Conservation (phyloP, 2,797 vertebrate species). For the Argentina silus region DNA sequence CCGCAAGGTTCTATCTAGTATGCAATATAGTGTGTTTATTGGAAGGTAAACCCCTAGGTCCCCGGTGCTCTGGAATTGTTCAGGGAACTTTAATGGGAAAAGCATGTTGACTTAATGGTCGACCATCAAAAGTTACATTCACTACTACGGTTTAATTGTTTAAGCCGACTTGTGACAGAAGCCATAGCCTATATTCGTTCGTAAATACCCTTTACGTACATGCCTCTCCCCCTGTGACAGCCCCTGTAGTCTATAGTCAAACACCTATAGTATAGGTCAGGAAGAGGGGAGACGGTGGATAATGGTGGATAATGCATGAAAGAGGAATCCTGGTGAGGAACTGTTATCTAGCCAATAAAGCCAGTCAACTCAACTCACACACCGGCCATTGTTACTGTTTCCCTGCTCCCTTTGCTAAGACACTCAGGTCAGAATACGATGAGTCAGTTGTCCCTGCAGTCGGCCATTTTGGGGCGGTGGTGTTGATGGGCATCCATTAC, state of each 20-base stretch:
- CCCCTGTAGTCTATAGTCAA: neutral
- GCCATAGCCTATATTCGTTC: neutral
- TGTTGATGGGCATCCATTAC: neutral
- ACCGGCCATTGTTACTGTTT: neutral
- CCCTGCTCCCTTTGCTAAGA: neutral
- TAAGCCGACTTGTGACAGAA: constrained; percentile 4
- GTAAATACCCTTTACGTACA: too few relatives aligned
- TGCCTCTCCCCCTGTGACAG: too few relatives aligned
- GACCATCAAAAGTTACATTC: constrained; percentile 29
- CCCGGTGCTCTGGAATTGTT: constrained; percentile 39
- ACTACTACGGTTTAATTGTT: constrained; percentile 19
- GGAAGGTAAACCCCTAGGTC: neutral
- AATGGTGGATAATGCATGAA: too few relatives aligned
- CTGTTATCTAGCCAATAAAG: neutral
- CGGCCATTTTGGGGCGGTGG: neutral
- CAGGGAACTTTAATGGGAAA: constrained; percentile 36
- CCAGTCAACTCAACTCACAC: neutral
- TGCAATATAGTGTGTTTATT: too few relatives aligned
- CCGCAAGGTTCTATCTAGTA: too few relatives aligned
- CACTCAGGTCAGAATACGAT: neutral
- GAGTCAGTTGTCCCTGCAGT: neutral
- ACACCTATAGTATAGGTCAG: too few relatives aligned
- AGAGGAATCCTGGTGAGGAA: too few relatives aligned
- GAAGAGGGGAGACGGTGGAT: too few relatives aligned
- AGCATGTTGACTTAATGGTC: constrained; percentile 19